Base-by-base conservation (phyloP, 2,888 invertebrate genomes). In the Megamerina dolium region DNA sequence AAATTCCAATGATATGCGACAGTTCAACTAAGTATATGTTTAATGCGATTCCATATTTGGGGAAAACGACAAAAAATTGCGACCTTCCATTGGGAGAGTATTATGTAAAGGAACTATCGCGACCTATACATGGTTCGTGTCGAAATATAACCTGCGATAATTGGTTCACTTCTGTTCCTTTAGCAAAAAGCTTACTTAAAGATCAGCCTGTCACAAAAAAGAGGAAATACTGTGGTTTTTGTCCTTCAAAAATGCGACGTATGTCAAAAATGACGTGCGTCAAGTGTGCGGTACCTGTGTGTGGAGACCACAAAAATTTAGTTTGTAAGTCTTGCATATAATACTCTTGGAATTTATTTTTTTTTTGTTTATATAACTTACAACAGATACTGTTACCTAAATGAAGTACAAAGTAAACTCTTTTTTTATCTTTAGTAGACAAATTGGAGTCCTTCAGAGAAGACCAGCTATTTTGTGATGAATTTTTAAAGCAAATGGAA, bases 1-100 rank as follows among this genome's bases (percentile, higher is more conserved):
- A n/a, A n/a, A n/a, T n/a, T n/a, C n/a, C 26, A 42, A 46, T 49
- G 47, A 45, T 49, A 26, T 46, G 49, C 23, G 40, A 46, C 29
- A 49, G 46, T 37, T 12, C 33, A n/a, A 46, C 40, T 9, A 41
- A 45, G 27, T 46, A 41, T 35, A 45, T 41, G 37, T 27, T 41
- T n/a, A 45, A 45, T 32, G 40, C 37, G 3, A 44, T 44, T 3
- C 40, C 44, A 35, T 44, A 43, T 12, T 26, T 43, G 2, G 38
- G 38, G 12, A 43, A 37, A 43, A 31, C 18, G 9, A 37, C 32
- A 14, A 30, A 37, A 10, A 43, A 23, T 31, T 26, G 18, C 10
- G 13, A 18, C 20, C 5, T 43, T 19, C 43, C 43, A 13, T 33
- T 43, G 16, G 39, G 30, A 4, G 39, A 43, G 29, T 43, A 35